Evolutionary conservation across 2,888 invertebrate species (phyloP), one percentile per base, ranked within the genome.

Genomic region (Spodoptera littoralis): DNA sequence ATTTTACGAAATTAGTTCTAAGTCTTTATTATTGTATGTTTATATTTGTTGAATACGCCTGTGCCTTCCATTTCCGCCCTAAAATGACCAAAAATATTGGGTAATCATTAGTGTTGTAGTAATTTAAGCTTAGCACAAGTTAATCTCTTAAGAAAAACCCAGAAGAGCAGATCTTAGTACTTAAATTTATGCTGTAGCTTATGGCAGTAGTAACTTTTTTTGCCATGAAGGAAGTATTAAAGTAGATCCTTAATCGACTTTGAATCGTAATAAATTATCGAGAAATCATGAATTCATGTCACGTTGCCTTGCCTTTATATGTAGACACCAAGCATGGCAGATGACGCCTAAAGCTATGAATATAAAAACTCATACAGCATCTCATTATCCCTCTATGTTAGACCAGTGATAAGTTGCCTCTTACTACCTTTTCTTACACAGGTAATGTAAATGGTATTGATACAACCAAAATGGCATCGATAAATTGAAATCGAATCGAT

Each of bases 341-440:
- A 74, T 71, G 55, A 49, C 70, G 58, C 75, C 63, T 48, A 27
- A n/a, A 59, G 51, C 58, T 58, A 58, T 69, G 55, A 62, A 59
- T 56, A 54, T 61, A 70, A 68, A 63, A 70, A 70, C 52, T 47
- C 11, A 69, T 24, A 50, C 30, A 45, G 62, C 45, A 70, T 74
- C 36, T 53, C 12, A 70, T 60, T 74, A 59, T 56, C 49, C 64
- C 42, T 49, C 5, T 53, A 49, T 11, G 52, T 56, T 45, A 18
- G 11, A 27, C 43, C n/a, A 47, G 43, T 43, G 41, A 60, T 49
- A 75, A 44, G 8, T 52, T 60, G 18, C 41, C 54, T 36, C 36
- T 36, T 36, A 36, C 36, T 6, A 60, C 48, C 60, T 24, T 57
- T 51, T 65, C 60, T 57, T 12, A 51, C 56, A 56, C 2, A 60